Conservation (phyloP, 2,113 vertebrate species). For the Helogale parvula region DNA sequence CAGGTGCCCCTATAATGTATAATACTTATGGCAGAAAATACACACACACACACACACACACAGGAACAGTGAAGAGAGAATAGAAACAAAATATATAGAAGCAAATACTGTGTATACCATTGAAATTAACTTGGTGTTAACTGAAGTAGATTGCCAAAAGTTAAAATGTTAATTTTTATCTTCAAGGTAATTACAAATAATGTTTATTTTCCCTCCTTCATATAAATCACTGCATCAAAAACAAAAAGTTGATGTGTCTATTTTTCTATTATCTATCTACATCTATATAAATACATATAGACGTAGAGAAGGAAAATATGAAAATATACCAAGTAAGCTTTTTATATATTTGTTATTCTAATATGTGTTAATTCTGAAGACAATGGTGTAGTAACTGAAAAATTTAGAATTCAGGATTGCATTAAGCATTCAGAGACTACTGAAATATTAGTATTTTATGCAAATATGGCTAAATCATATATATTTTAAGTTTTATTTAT, state of each 20-base stretch:
- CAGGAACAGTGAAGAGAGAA: not conserved
- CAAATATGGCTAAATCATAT: not conserved
- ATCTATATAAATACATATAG: not conserved
- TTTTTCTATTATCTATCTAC: not conserved
- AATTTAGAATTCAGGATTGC: not conserved
- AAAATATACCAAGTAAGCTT: not conserved
- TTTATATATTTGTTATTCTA: not conserved
- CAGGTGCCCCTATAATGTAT: no score
- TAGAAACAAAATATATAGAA: not conserved
- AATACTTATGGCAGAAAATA: no score
- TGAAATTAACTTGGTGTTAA: not conserved
- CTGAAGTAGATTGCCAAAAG: not conserved
- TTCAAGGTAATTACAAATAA: not conserved
- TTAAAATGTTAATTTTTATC: not conserved
- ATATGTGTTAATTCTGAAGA: not conserved
- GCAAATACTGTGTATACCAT: not conserved
- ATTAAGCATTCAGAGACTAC: not conserved
- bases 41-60: no score
- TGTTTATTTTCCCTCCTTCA: not conserved
- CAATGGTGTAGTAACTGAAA: not conserved
- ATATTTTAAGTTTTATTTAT: not conserved
- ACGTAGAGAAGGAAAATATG: not conserved
- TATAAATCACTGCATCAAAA: not conserved
- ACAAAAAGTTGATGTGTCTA: not conserved
- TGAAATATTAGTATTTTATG: not conserved